Base-by-base conservation (phyloP, 2,797 vertebrate species). In the Heteromormyrus szaboi region DNA sequence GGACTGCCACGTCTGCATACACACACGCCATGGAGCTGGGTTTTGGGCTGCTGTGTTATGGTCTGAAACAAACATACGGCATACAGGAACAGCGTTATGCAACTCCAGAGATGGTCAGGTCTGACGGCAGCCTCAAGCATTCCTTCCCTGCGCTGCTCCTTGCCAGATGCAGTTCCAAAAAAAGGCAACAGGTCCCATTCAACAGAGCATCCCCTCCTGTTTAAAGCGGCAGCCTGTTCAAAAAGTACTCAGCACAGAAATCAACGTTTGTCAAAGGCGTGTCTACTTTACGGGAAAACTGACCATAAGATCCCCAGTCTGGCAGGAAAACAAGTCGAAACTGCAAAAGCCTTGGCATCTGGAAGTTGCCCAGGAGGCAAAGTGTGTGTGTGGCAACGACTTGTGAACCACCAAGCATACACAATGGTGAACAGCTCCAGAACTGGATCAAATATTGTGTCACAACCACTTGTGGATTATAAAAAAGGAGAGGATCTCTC, bases 151-250 rank as follows among this genome's bases (percentile, higher is more conserved):
- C 90, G 92, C 90, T 87, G 90, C 91, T 93, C 90, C 92, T 94
- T 92, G 88, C 90, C 92, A 91, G 91, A 94, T 92, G 93, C 92
- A 91, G 62, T 92, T 90, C 94, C 93, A 93, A 94, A 95, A 93
- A 94, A 94, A 95, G 93, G 91, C 93, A 94, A 94, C 84, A 48
- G 12, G 92, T 94, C 93, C 91, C 91, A 93, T 91, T 90, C 89
- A 91, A 88, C 14, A 41, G 85, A 44, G 41, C 56, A 59, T 46
- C 41, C 41, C 14, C 22, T 65, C 44, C 25, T 33, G 76, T 54
- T 29, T 48, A 48, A 84, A 62, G 54, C 19, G 17, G 76, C 41
- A n/a, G 51, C 79, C n/a, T 12, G n/a, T 44, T 79, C 17, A 11
- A 41, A 59, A 37, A 11, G n/a, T 46, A 19, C 37, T 11, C 17